Evolutionary conservation across 2,113 vertebrate genomes (phyloP), one percentile per base, ranked within the genome.

Genomic region (Phainopepla nitens): DNA sequence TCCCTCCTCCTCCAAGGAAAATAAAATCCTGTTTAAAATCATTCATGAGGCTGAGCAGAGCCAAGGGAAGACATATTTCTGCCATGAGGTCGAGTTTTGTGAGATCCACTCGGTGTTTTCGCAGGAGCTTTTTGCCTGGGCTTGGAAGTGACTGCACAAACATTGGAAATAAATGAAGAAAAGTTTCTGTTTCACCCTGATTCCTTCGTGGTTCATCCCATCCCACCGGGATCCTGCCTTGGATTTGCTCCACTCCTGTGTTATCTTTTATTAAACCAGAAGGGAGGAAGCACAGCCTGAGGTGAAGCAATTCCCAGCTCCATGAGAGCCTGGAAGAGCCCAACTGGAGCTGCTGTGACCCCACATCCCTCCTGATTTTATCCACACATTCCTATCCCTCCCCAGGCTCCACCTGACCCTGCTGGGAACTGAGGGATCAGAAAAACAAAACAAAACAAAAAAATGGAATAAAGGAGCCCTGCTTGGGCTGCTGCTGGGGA

Each of bases 361-460:
- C 71, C 64, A 57, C 22, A 3, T 24, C 71, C 56, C 75, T 44
- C 69, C 44, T 13, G 73, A 9, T n/a, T 81, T 81, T 41, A 57
- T 44, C 84, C 84, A 35, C 19, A 23, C 58, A 36, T 78, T 83
- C 81, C 87, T 24, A 2, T 18, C 39, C 69, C 69, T 91, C 50
- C 81, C 90, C 85, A 87, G 64, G 68, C 88, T 81, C 90, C 84
- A 66, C 41, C 87, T 35, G 90, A 62, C 75, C 90, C 88, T 82
- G 78, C 90, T 91, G 90, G n/a, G 24, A 90, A 47, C 50, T 0
- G 36, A 89, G 54, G 24, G 41, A 50, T 5, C 54, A 65, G 47
- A 53, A 83, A 79, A 85, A 49, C 8, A 18, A 36, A 42, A 39
- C 31, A 44, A 36, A 20, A 76, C 41, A 15, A 10, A 41, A 44